phyloP scores from a whole-genome alignment of 2,888 invertebrate genomes.

The Leptarthrus brevirostris region DNA sequence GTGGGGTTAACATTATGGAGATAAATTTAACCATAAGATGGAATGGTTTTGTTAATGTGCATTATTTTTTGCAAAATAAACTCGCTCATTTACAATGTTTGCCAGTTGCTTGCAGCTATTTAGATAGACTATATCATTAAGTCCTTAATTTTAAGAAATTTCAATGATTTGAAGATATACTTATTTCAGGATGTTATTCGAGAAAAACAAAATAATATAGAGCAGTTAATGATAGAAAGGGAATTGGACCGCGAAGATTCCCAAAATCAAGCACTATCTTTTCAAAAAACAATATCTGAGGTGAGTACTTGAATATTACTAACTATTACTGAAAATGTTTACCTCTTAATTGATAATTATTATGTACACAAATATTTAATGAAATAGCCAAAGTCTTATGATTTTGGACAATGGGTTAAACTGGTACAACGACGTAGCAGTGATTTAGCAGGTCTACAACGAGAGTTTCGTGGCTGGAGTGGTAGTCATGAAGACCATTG shows the following conservation, averaged over 20 bases:
- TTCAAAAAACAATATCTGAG: constrained; percentile 66
- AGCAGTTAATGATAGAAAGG: constrained; percentile 89
- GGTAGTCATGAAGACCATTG: constrained; percentile 65
- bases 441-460: constrained; percentile 61
- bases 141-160: too few relatives aligned
- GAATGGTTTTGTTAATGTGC: too few relatives aligned
- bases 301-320: too few relatives aligned
- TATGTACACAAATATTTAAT: not conserved
- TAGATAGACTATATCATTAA: too few relatives aligned
- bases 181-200: constrained; percentile 81
- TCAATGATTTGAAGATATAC: too few relatives aligned
- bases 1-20: too few relatives aligned
- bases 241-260: constrained; percentile 91
- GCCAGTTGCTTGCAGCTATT: too few relatives aligned
- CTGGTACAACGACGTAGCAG: constrained; percentile 63
- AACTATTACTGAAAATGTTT: too few relatives aligned
- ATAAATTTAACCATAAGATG: too few relatives aligned
- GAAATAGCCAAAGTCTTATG: constrained; percentile 55
- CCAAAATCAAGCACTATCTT: constrained; percentile 74
- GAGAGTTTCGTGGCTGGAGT: constrained; percentile 65
- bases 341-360: too few relatives aligned
- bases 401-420: constrained; percentile 64
- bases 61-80: not conserved
- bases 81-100: too few relatives aligned
- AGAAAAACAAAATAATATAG: constrained; percentile 95